Conservation (phyloP, 1,140 invertebrate species). For the Acromyrmex charruanus region DNA sequence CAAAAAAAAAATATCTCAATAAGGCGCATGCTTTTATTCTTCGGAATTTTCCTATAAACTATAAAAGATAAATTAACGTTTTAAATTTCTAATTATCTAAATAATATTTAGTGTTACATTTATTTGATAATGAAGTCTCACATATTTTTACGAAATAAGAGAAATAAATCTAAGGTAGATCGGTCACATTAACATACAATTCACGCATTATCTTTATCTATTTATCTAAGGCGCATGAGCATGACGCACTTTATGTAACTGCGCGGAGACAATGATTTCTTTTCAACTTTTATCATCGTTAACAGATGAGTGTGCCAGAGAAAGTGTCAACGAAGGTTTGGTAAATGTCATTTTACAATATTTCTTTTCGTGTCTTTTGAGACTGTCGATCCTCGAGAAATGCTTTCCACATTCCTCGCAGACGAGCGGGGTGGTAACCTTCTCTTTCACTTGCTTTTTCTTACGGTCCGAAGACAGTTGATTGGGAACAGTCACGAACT, state of each 20-base stretch:
- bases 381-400: conserved; percentile 74
- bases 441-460: conserved; percentile 37
- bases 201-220: too few species aligned
- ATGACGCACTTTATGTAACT: conserved; percentile 55
- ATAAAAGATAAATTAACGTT: conserved; percentile 9
- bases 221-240: conserved; percentile 39
- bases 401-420: conserved; percentile 71
- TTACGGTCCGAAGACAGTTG: neutral
- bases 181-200: neutral
- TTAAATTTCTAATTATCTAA: neutral
- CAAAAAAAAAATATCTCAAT: conserved; percentile 16
- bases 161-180: neutral
- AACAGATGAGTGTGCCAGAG: neutral
- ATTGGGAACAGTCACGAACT: conserved; percentile 57
- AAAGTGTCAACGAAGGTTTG: neutral
- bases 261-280: conserved; percentile 37
- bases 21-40: neutral
- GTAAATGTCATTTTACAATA: conserved; percentile 61
- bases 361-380: conserved; percentile 72
- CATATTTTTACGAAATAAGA: neutral
- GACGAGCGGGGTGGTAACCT: conserved; percentile 22
- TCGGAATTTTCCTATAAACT: neutral
- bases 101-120: neutral
- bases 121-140: neutral
- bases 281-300: conserved; percentile 40